Percentiles rank a stretch among this genome's conserved stretches.
Evolutionary conservation across 2,797 vertebrate genomes (phyloP).

Genomic region (Scleropages formosus): DNA sequence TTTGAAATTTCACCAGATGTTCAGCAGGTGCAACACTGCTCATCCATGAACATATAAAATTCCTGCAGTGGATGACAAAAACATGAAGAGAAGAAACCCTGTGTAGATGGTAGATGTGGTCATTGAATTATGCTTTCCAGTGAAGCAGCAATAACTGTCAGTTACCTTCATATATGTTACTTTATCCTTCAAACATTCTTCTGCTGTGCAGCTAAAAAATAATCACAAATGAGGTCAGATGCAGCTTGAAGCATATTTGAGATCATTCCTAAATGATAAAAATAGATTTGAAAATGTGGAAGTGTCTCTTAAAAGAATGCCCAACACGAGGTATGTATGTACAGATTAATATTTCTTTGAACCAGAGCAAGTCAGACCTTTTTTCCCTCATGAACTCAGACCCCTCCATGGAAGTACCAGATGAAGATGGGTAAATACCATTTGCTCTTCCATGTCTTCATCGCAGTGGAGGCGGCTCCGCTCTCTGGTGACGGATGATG

Average conservation of each 20-base stretch:
- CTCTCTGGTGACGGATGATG: slow-evolving; percentile 23
- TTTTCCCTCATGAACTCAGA: too few relatives aligned
- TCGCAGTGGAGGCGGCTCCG: background rate
- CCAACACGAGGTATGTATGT: too few relatives aligned
- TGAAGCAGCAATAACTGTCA: too few relatives aligned
- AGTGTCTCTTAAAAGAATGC: too few relatives aligned
- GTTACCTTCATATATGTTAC: background rate
- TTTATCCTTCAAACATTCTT: background rate
- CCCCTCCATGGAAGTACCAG: too few relatives aligned
- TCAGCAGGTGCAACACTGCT: slow-evolving; percentile 6
- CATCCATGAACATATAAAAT: background rate
- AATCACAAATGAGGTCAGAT: background rate
- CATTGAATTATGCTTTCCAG: too few relatives aligned
- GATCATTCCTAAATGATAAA: background rate
- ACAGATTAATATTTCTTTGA: too few relatives aligned
- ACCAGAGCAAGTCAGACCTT: too few relatives aligned
- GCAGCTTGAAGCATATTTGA: background rate
- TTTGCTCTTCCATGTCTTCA: slow-evolving; percentile 10
- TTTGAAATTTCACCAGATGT: too few relatives aligned
- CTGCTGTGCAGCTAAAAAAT: background rate
- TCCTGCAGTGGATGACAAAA: background rate
- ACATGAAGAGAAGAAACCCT: background rate
- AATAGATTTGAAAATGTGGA: slow-evolving; percentile 7
- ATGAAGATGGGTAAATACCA: too few relatives aligned
- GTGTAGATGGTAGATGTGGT: background rate